A percentile compares a stretch with the other conserved stretches of the same genome.
Evolutionary conservation across 2,888 invertebrate genomes (phyloP).

Genomic region (Drymonia ruficornis): DNA sequence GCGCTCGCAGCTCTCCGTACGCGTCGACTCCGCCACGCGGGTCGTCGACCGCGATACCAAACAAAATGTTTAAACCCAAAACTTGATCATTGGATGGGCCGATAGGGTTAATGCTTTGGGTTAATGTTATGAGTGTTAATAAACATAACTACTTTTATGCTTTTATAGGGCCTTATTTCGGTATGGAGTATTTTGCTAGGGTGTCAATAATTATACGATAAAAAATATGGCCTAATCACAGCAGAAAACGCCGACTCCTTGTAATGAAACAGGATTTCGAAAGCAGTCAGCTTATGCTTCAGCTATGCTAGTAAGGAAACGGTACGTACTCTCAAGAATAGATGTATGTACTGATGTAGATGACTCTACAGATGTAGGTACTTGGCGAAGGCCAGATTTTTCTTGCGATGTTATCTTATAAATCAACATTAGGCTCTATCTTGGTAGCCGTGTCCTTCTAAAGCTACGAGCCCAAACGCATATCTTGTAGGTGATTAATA

Average conservation of each 20-base stretch:
- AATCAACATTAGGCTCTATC: constrained; percentile 8
- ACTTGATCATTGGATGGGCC: constrained; percentile 38
- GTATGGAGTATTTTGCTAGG: too few species aligned
- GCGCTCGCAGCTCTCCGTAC: constrained; percentile 12
- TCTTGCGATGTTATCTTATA: constrained; percentile 2
- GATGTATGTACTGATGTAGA: too few species aligned
- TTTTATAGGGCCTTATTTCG: too few species aligned
- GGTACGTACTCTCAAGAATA: neutral
- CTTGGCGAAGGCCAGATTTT: constrained; percentile 3
- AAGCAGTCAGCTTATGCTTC: neutral
- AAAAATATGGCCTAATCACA: too few species aligned
- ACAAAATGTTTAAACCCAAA: constrained; percentile 44
- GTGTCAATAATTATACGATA: too few species aligned
- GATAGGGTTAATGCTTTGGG: constrained; percentile 20
- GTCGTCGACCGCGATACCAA: constrained; percentile 67
- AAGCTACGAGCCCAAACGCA: neutral
- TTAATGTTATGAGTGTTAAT: constrained; percentile 12
- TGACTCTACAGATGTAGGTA: too few species aligned
- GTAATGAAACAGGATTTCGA: neutral
- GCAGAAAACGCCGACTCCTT: neutral
- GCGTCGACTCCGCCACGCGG: constrained; percentile 21
- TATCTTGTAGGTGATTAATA: neutral
- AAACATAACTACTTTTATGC: constrained; percentile 16
- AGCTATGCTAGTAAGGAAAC: neutral
- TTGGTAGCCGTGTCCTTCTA: neutral